Conservation (phyloP, 2,113 vertebrate species). For the Neogale vison region DNA sequence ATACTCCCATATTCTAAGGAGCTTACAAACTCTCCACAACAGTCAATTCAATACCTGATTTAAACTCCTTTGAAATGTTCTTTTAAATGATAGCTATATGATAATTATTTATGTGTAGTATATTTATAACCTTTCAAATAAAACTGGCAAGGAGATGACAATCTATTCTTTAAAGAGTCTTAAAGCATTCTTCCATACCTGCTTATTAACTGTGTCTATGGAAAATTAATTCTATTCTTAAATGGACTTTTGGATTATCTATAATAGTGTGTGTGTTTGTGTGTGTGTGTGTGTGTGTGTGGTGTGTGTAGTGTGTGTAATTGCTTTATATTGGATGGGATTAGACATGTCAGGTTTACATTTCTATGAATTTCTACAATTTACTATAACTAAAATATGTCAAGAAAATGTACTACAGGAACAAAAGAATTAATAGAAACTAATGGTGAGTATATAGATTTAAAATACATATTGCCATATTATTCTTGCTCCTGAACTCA, state of each 20-base stretch:
- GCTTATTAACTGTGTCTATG: neutral
- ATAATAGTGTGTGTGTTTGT: neutral
- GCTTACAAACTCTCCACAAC: neutral
- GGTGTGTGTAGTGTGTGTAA: neutral
- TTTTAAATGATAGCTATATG: neutral
- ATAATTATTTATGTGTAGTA: neutral
- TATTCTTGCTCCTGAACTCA: neutral
- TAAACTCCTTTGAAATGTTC: neutral
- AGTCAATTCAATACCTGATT: neutral
- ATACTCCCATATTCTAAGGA: neutral
- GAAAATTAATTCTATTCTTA: neutral
- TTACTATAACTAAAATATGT: neutral
- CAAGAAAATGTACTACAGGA: neutral
- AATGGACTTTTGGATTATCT: neutral
- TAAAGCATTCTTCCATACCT: neutral
- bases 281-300: neutral
- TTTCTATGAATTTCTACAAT: slow-evolving; percentile 28
- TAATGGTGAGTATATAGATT: neutral
- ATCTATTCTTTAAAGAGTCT: neutral
- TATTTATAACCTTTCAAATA: neutral
- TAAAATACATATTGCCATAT: neutral
- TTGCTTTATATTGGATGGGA: neutral
- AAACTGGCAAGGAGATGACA: neutral
- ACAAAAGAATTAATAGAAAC: neutral
- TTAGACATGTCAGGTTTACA: neutral